Evolutionary conservation across 1,140 invertebrate species (phyloP).

Genomic region (Himalopsyche phryganea): DNA sequence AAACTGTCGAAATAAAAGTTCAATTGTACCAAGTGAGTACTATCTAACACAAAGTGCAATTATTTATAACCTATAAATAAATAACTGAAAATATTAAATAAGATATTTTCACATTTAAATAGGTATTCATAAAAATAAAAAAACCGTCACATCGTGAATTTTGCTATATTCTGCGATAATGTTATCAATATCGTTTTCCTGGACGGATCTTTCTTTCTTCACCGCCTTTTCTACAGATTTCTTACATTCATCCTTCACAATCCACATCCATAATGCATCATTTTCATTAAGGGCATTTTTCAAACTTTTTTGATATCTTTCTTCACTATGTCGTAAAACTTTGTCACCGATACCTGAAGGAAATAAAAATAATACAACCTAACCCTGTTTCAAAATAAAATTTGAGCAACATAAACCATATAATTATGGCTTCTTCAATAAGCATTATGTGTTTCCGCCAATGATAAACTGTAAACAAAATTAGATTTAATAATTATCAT

Average conservation of each 20-base stretch:
- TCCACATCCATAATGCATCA: conserved; percentile 14
- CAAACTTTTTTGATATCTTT: conserved; percentile 3
- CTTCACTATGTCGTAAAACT: conserved; percentile 1
- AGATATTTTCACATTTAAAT: neutral
- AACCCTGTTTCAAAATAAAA: neutral
- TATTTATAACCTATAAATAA: no score
- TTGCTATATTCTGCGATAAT: conserved; percentile 14
- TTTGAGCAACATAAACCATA: neutral
- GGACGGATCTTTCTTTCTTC: conserved; percentile 10
- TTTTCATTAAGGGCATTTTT: conserved; percentile 9
- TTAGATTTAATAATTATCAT: neutral
- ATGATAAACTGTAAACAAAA: neutral
- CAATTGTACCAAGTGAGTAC: no score
- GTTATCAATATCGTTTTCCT: conserved; percentile 8
- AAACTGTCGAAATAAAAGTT: no score
- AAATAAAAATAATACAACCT: neutral
- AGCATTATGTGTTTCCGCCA: neutral
- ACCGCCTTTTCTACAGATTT: conserved; percentile 14
- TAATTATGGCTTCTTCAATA: neutral
- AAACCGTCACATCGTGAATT: conserved; percentile 8
- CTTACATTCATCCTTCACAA: conserved; percentile 16
- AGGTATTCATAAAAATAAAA: no score
- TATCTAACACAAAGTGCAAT: no score
- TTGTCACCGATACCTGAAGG: conserved; percentile 11
- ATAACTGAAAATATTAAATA: no score